These are phyloP conservation scores for Dryobates pubescens DNA, from an alignment of 2,797 vertebrate genomes.

Conservation along the genomic window DNA sequence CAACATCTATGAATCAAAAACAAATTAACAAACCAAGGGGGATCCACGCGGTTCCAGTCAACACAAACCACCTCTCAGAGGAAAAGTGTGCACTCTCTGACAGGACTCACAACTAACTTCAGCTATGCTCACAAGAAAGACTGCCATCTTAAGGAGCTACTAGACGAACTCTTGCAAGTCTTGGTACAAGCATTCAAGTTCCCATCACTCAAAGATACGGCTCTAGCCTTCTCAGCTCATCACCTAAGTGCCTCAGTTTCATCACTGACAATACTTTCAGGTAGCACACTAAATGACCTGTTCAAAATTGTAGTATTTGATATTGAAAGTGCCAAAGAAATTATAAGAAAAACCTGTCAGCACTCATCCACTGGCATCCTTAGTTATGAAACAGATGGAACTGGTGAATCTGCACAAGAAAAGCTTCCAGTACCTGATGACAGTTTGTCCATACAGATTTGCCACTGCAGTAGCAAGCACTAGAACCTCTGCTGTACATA, in stretches of 20 bases:
- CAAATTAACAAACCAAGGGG: background rate
- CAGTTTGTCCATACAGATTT: background rate
- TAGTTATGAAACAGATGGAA: background rate
- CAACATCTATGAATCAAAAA: background rate
- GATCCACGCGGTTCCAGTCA: background rate
- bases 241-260: background rate
- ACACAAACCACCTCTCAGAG: background rate
- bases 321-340: background rate
- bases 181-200: background rate
- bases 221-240: background rate
- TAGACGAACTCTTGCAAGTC: background rate
- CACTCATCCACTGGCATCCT: background rate
- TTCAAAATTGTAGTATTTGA: background rate
- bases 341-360: background rate
- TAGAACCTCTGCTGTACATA: background rate
- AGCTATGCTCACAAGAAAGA: background rate
- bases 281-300: rapidly evolving
- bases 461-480: background rate
- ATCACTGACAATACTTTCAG: rapidly evolving
- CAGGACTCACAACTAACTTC: background rate
- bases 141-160: background rate
- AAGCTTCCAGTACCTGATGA: background rate
- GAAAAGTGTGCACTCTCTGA: background rate
- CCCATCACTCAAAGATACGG: background rate
- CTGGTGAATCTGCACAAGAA: background rate